A percentile compares a stretch with the other conserved stretches of the same genome.
These are phyloP conservation scores for Hucho hucho DNA, from an alignment of 2,113 vertebrate species.

Conservation along the genomic window DNA sequence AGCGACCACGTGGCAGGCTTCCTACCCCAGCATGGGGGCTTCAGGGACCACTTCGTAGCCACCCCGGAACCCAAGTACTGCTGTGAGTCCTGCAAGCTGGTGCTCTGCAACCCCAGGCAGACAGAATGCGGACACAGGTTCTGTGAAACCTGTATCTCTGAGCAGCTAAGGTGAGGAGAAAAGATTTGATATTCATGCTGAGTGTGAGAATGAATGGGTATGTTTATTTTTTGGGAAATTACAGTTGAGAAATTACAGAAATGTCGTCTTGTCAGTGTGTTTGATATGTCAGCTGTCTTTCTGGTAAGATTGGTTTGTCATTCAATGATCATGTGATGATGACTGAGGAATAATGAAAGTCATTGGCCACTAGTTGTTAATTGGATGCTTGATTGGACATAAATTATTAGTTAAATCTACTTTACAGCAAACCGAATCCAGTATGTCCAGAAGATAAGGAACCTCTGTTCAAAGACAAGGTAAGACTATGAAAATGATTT, in stretches of 20 bases:
- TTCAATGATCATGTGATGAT: background rate
- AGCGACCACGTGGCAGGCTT: conserved; percentile 60
- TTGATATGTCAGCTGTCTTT: background rate
- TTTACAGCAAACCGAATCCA: conserved; percentile 64
- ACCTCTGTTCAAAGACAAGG: conserved; percentile 77
- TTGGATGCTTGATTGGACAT: background rate
- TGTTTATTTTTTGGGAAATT: too few relatives aligned
- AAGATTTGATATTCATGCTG: background rate
- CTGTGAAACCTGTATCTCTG: conserved; percentile 89
- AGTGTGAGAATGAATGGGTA: too few relatives aligned
- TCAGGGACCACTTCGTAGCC: conserved; percentile 89
- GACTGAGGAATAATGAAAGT: background rate
- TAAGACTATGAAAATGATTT: conserved; percentile 35
- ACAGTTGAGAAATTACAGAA: too few relatives aligned
- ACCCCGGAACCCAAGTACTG: conserved; percentile 91
- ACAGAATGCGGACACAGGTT: conserved; percentile 96
- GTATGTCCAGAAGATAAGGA: conserved; percentile 75
- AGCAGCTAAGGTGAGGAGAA: conserved; percentile 68
- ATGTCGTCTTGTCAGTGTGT: background rate
- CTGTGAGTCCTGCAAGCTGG: conserved; percentile 89
- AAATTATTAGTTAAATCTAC: background rate
- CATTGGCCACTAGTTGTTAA: background rate
- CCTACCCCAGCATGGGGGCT: conserved; percentile 85
- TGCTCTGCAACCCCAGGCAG: conserved; percentile 91
- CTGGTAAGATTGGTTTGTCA: background rate